Conservation (phyloP, 1,140 invertebrate genomes). For the Drosophila novamexicana region DNA sequence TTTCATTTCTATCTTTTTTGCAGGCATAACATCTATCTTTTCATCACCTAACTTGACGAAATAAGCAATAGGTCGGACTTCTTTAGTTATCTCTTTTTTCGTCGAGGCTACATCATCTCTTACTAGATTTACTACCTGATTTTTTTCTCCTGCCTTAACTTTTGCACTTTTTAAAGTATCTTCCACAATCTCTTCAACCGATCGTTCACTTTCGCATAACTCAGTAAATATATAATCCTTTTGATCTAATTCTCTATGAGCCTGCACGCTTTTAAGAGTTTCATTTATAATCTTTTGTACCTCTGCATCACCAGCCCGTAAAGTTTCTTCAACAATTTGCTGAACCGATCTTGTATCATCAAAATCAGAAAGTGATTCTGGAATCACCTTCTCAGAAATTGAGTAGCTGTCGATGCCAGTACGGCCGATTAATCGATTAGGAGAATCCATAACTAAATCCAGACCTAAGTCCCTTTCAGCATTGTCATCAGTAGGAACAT, state of each 20-base stretch:
- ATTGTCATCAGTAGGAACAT: too few relatives aligned
- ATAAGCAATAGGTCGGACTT: conserved; percentile 67
- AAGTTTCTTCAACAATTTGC: conserved; percentile 72
- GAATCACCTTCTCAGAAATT: background rate
- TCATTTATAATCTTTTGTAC: conserved; percentile 65
- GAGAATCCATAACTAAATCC: background rate
- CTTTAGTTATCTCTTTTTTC: conserved; percentile 14
- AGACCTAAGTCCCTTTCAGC: background rate
- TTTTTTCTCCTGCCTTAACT: background rate
- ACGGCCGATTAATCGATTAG: too few relatives aligned
- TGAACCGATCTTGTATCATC: conserved; percentile 60
- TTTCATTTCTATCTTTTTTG: conserved; percentile 33
- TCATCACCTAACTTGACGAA: conserved; percentile 69
- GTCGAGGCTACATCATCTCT: background rate
- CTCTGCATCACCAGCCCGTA: conserved; percentile 66
- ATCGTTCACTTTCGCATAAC: conserved; percentile 26
- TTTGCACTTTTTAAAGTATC: conserved; percentile 59
- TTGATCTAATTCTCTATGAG: conserved; percentile 10
- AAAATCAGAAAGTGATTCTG: background rate
- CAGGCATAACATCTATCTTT: conserved; percentile 3
- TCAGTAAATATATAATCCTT: conserved; percentile 1
- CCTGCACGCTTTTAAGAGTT: conserved; percentile 54
- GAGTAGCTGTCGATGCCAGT: background rate
- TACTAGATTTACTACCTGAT: background rate
- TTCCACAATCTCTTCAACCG: conserved; percentile 64